Conservation (phyloP, 1,140 invertebrate genomes). For the Ips typographus region DNA sequence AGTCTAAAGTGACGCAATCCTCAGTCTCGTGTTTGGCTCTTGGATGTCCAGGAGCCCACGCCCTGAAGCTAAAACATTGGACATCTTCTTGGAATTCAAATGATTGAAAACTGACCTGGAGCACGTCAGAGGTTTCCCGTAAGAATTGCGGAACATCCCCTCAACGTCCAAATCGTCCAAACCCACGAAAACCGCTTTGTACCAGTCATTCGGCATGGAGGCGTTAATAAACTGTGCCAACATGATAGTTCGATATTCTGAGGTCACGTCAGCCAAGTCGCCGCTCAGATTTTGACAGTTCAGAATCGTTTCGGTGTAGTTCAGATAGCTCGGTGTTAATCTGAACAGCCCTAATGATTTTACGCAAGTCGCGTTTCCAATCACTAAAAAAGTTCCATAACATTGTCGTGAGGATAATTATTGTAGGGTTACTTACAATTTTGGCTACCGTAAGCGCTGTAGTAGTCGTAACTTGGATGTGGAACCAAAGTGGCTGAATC, state of each 20-base stretch:
- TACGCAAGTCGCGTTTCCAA: slow-evolving; percentile 58
- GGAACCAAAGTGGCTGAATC: slow-evolving; percentile 53
- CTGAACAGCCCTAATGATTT: slow-evolving; percentile 62
- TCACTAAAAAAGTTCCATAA: slow-evolving; percentile 50
- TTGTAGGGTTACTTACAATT: slow-evolving; percentile 53
- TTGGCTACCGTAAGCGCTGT: slow-evolving; percentile 58
- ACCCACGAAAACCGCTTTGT: slow-evolving; percentile 58
- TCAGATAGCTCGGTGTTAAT: slow-evolving; percentile 53
- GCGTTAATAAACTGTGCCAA: slow-evolving; percentile 52
- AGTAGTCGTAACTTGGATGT: slow-evolving; percentile 60
- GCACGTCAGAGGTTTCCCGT: slow-evolving; percentile 60
- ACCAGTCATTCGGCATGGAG: slow-evolving; percentile 36
- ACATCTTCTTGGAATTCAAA: not conserved
- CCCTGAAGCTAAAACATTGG: slow-evolving; percentile 47
- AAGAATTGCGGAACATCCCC: slow-evolving; percentile 53
- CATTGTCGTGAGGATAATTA: not conserved
- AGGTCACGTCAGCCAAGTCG: slow-evolving; percentile 60
- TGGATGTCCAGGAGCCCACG: slow-evolving; percentile 67
- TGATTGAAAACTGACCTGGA: slow-evolving; percentile 44
- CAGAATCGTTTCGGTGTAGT: slow-evolving; percentile 58
- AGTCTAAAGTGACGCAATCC: slow-evolving; percentile 60
- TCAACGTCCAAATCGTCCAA: slow-evolving; percentile 53
- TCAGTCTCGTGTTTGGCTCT: slow-evolving; percentile 49
- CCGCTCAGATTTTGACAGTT: slow-evolving; percentile 58
- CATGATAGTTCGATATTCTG: slow-evolving; percentile 59